Evolutionary conservation across 1,140 invertebrate genomes (phyloP).

Genomic region (Cecropterus lyciades): DNA sequence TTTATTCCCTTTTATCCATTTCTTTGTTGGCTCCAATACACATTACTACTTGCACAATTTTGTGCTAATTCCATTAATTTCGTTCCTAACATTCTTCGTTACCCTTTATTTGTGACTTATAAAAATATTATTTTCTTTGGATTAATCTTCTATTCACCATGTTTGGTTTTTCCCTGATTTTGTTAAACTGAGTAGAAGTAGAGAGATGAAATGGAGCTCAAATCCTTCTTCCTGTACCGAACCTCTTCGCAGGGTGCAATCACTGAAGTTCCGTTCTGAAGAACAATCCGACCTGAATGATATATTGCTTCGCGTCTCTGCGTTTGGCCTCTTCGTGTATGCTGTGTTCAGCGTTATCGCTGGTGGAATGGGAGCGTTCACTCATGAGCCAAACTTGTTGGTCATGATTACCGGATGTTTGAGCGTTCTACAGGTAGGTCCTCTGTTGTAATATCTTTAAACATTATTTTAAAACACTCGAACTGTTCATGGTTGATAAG

Average conservation of each 20-base stretch:
- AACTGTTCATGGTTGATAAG: too few relatives aligned
- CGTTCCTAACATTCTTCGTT: slow-evolving; percentile 12
- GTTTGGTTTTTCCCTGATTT: slow-evolving; percentile 59
- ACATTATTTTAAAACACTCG: too few relatives aligned
- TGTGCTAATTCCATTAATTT: slow-evolving; percentile 28
- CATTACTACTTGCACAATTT: slow-evolving; percentile 21
- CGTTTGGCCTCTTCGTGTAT: slow-evolving; percentile 96
- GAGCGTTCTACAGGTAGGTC: slow-evolving; percentile 90
- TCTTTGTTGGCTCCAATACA: slow-evolving; percentile 27
- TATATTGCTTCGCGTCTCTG: slow-evolving; percentile 94
- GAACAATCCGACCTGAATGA: slow-evolving; percentile 95
- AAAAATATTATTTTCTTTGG: slow-evolving; percentile 32
- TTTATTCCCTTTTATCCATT: slow-evolving; percentile 29
- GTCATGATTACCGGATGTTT: slow-evolving; percentile 95
- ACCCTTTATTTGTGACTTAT: slow-evolving; percentile 36
- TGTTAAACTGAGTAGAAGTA: slow-evolving; percentile 68
- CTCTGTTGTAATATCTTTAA: too few relatives aligned
- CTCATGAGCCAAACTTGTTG: slow-evolving; percentile 93
- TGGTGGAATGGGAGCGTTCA: slow-evolving; percentile 92
- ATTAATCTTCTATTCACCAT: slow-evolving; percentile 58
- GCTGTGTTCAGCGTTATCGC: slow-evolving; percentile 97
- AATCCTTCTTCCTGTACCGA: slow-evolving; percentile 79
- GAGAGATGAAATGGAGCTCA: slow-evolving; percentile 81
- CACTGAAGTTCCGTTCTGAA: slow-evolving; percentile 94
- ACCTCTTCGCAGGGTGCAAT: slow-evolving; percentile 90